Evolutionary conservation across 2,888 invertebrate genomes (phyloP).

Genomic region (Drosophila melanosoma): DNA sequence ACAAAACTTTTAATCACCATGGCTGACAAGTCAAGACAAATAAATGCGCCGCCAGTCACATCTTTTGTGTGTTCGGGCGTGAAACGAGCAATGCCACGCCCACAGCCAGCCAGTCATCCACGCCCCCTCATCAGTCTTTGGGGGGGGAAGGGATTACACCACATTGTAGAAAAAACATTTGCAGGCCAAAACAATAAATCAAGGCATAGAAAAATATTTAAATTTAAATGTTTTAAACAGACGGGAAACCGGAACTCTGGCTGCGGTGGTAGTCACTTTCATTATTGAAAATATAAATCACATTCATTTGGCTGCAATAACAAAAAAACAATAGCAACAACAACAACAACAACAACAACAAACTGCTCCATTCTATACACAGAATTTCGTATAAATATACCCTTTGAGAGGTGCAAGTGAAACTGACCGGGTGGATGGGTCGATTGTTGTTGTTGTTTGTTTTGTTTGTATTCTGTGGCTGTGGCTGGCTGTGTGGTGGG

Average conservation of each 20-base stretch:
- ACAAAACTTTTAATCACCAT: conserved; percentile 73
- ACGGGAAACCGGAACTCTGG: conserved; percentile 48
- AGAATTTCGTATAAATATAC: conserved; percentile 22
- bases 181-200: conserved; percentile 69
- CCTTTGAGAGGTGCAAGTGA: conserved; percentile 62
- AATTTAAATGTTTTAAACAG: conserved; percentile 77
- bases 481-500: conserved; percentile 49
- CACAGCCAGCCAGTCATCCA: neutral
- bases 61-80: conserved; percentile 69
- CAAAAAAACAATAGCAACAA: conserved; percentile 36
- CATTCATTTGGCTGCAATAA: conserved; percentile 67
- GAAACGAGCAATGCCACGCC: conserved; percentile 54
- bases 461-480: conserved; percentile 50
- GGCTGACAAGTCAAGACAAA: conserved; percentile 75
- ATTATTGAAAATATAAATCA: conserved; percentile 82
- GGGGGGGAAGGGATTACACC: neutral
- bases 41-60: conserved; percentile 60
- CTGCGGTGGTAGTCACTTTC: conserved; percentile 71
- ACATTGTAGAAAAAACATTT: conserved; percentile 30
- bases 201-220: conserved; percentile 80
- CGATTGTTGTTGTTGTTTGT: conserved; percentile 41
- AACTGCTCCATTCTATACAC: neutral
- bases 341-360: conserved; percentile 24
- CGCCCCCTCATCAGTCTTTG: conserved; percentile 9
- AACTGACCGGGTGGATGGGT: conserved; percentile 14